Conservation (phyloP, 1,140 invertebrate species). For the Eupeodes corollae region DNA sequence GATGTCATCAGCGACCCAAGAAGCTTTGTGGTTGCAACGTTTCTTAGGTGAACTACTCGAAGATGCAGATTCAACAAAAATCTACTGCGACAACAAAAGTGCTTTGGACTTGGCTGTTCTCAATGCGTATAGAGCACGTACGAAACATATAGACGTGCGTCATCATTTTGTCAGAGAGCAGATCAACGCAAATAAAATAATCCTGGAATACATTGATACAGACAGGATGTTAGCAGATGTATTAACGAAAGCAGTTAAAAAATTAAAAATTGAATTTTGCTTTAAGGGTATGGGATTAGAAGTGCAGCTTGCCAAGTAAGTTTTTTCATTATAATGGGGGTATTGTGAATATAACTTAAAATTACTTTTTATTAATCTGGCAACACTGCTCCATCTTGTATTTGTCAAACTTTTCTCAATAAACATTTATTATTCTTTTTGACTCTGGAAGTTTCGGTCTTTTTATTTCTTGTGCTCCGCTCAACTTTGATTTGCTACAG, state of each 20-base stretch:
- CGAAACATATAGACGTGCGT: constrained; percentile 16
- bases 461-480: no score
- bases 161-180: constrained; percentile 23
- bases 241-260: constrained; percentile 9
- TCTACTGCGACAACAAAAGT: constrained; percentile 4
- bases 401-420: no score
- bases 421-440: no score
- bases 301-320: no score
- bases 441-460: no score
- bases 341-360: no score
- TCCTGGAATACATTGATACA: constrained; percentile 11
- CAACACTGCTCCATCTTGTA: no score
- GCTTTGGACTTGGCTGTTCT: not conserved
- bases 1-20: constrained; percentile 1
- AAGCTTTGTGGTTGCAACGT: not conserved
- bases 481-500: no score
- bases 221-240: constrained; percentile 23
- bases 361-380: no score
- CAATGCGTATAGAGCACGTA: constrained; percentile 1
- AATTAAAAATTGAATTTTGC: no score
- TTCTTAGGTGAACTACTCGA: not conserved
- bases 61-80: not conserved
- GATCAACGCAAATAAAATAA: constrained; percentile 10
- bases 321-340: no score
- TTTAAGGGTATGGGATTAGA: no score